Conservation (phyloP, 2,797 vertebrate genomes). For the Cryptoprocta ferox region DNA sequence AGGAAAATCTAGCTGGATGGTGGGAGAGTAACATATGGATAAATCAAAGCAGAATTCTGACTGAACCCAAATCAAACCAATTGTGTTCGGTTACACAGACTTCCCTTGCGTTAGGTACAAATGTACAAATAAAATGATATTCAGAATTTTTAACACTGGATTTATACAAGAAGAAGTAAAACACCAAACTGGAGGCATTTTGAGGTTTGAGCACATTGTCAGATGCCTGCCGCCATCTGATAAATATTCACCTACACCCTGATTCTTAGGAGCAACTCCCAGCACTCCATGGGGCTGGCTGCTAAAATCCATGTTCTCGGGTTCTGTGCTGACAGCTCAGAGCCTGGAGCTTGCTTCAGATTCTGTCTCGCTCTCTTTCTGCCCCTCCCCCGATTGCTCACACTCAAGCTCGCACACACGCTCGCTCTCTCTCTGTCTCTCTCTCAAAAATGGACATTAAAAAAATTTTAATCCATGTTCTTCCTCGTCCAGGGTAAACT, state of each 20-base stretch:
- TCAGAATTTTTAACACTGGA: neutral
- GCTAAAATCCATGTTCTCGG: too few relatives aligned
- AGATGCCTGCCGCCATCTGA: neutral
- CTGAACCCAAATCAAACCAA: constrained; percentile 47
- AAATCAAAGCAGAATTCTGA: constrained; percentile 17
- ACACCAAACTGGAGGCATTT: neutral
- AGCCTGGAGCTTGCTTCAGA: too few relatives aligned
- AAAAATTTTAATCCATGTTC: too few relatives aligned
- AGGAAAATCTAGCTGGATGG: constrained; percentile 13
- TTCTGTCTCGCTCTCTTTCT: too few relatives aligned
- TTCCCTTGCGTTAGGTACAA: neutral
- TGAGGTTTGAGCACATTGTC: neutral
- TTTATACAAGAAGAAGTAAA: constrained; percentile 19
- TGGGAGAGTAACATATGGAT: constrained; percentile 6
- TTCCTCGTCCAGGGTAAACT: neutral
- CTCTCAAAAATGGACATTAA: too few relatives aligned
- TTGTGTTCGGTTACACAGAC: neutral
- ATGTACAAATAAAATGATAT: constrained; percentile 14
- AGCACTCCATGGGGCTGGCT: neutral
- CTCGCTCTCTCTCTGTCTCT: too few relatives aligned
- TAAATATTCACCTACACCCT: neutral
- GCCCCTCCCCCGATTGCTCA: too few relatives aligned
- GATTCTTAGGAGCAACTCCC: neutral
- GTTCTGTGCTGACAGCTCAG: too few relatives aligned
- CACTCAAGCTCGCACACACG: too few relatives aligned